phyloP scores from a whole-genome alignment of 1,140 invertebrate species.

The Drosophila equinoxialis region DNA sequence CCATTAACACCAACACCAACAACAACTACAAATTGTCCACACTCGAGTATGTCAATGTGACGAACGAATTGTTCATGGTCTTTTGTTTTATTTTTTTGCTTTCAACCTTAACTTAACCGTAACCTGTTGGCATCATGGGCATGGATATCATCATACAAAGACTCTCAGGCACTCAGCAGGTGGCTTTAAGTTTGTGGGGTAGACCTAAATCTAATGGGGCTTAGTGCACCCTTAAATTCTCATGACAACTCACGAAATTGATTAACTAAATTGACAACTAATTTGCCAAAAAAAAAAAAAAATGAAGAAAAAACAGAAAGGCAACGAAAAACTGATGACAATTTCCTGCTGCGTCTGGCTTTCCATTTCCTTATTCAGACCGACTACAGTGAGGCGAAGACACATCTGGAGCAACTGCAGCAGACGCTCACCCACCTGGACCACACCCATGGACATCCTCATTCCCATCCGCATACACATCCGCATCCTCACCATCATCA shows the following conservation, averaged over 20 bases:
- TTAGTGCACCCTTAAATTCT: slow-evolving; percentile 37
- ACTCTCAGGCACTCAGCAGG: slow-evolving; percentile 52
- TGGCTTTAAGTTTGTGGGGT: slow-evolving; percentile 59
- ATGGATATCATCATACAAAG: slow-evolving; percentile 29
- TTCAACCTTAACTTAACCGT: slow-evolving; percentile 15
- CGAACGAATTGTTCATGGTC: slow-evolving; percentile 16
- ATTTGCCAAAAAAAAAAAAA: slow-evolving; percentile 55
- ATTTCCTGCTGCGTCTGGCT: slow-evolving; percentile 76
- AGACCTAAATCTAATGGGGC: background rate
- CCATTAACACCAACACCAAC: slow-evolving; percentile 20
- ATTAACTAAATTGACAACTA: slow-evolving; percentile 56
- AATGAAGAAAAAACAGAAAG: slow-evolving; percentile 14
- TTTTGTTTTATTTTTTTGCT: slow-evolving; percentile 36
- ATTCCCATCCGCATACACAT: slow-evolving; percentile 32
- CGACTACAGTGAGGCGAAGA: slow-evolving; percentile 71
- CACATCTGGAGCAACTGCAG: slow-evolving; percentile 72
- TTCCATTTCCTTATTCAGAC: slow-evolving; percentile 75
- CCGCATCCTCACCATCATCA: slow-evolving; percentile 36
- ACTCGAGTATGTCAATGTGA: slow-evolving; percentile 72
- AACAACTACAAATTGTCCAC: slow-evolving; percentile 52
- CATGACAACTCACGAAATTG: slow-evolving; percentile 12
- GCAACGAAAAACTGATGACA: slow-evolving; percentile 59
- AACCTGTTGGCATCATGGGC: slow-evolving; percentile 57
- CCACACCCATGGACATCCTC: slow-evolving; percentile 37
- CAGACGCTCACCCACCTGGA: slow-evolving; percentile 70